Conservation (phyloP, 2,888 invertebrate species). For the Rotaria magnacalcarata region DNA sequence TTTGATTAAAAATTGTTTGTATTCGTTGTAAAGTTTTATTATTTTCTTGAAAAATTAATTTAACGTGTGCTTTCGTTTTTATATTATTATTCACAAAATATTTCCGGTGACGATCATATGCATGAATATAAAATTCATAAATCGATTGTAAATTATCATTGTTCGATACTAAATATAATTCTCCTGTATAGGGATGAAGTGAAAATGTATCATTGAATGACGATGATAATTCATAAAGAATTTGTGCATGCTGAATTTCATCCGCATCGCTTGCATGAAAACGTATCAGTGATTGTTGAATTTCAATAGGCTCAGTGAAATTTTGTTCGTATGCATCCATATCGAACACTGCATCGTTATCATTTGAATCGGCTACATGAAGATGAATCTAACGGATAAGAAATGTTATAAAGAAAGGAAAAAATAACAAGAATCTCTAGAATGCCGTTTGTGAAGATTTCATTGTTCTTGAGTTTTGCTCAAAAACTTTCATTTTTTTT, state of each 20-base stretch:
- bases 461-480: no score
- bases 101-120: slow-evolving; percentile 15
- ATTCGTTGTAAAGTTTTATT: background rate
- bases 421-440: no score
- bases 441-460: no score
- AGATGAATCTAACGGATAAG: background rate
- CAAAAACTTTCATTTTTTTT: no score
- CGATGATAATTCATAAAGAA: background rate
- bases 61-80: background rate
- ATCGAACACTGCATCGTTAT: slow-evolving; percentile 3
- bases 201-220: background rate
- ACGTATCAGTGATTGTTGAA: background rate
- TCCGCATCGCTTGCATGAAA: slow-evolving; percentile 29
- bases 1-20: background rate
- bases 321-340: background rate
- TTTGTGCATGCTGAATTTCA: slow-evolving; percentile 23
- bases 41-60: background rate
- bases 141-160: background rate
- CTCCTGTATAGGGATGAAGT: background rate
- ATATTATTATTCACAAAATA: background rate
- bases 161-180: background rate
- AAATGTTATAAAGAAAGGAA: no score
- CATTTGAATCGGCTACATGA: slow-evolving; percentile 3
- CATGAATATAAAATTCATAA: background rate
- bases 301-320: background rate